Percentiles rank a stretch among this genome's conserved stretches.
Evolutionary conservation across 2,888 invertebrate genomes (phyloP).

Genomic region (Ophioninae sp.): DNA sequence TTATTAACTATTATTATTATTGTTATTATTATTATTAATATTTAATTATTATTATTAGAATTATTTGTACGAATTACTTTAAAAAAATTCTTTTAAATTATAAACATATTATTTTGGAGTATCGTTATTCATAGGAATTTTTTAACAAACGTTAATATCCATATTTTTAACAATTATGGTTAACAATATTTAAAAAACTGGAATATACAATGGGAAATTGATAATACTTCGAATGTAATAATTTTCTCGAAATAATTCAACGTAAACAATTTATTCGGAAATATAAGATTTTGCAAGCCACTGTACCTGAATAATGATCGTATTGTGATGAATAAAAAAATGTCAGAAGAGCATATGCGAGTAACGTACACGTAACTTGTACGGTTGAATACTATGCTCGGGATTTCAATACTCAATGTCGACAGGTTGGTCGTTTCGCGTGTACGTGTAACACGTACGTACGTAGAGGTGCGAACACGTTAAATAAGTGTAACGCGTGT

Average conservation of each 20-base stretch:
- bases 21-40: too few relatives aligned
- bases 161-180: neutral
- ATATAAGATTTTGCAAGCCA: neutral
- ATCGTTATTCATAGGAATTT: neutral
- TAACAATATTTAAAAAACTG: neutral
- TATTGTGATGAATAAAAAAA: slow-evolving; percentile 2
- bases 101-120: neutral
- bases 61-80: too few relatives aligned
- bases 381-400: slow-evolving; percentile 6
- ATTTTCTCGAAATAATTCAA: neutral
- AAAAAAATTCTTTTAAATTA: too few relatives aligned
- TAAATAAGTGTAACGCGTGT: slow-evolving; percentile 74
- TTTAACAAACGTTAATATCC: neutral
- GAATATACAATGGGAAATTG: neutral
- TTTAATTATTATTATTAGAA: too few relatives aligned
- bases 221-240: neutral
- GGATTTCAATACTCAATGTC: slow-evolving; percentile 71
- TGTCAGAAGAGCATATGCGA: neutral
- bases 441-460: slow-evolving; percentile 4
- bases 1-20: too few relatives aligned
- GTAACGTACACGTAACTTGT: neutral
- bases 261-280: neutral
- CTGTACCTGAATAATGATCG: neutral
- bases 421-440: slow-evolving; percentile 66
- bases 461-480: slow-evolving; percentile 41